Evolutionary conservation across 1,140 invertebrate species (phyloP), one percentile per base, ranked within the genome.

Genomic region (Lerema accius): DNA sequence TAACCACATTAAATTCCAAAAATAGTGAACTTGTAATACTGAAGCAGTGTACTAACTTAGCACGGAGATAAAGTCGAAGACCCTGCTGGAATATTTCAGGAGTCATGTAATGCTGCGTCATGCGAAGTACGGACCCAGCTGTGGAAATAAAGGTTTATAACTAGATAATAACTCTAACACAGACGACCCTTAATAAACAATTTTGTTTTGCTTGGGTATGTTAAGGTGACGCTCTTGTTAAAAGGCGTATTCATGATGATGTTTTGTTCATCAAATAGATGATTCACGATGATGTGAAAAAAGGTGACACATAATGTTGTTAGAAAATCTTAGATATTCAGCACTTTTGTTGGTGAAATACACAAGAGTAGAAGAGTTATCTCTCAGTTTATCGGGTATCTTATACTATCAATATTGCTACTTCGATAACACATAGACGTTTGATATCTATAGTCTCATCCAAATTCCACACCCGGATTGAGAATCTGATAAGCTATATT

Each of bases 111-210:
- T 92, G 89, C 15, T 90, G 80, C 78, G 93, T 87, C 92, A 93
- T 93, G 9, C 92, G 84, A 50, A 93, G 92, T 17, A 93, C 92
- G 7, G 90, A 92, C 46, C 91, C 92, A 53, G 92, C 92, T 94
- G 77, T 70, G n/a, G 1, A 45, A 71, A 84, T 53, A 50, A 64
- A 69, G 73, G 45, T 56, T 35, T 13, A 46, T 13, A 17, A 23
- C 19, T 23, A 3, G 19, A 23, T 5, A 23, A 3, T 3, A 23
- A 23, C 28, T 23, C 19, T 23, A 23, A 23, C 19, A 23, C 2
- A 23, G 19, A n/a, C n/a, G n/a, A n/a, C n/a, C n/a, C n/a, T n/a
- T n/a, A n/a, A n/a, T n/a, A n/a, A n/a, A n/a, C n/a, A n/a, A n/a
- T n/a, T n/a, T n/a, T n/a, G n/a, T n/a, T n/a, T n/a, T n/a, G n/a